Base-by-base conservation (phyloP, 1,140 invertebrate species). In the Papilio xuthus region DNA sequence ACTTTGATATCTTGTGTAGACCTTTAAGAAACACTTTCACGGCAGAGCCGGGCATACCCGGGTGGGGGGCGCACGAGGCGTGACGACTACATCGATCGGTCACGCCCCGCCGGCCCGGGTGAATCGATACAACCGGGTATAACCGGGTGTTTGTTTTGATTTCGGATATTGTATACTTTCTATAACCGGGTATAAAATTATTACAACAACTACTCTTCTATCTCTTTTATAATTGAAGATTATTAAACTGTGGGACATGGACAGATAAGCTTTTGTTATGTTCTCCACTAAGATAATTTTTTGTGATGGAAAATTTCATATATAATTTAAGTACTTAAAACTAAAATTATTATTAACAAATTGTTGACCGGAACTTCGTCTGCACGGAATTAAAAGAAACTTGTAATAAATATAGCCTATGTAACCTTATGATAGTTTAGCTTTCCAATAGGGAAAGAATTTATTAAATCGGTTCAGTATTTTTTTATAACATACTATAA, bases 51-150 rank as follows among this genome's bases (percentile, higher is more conserved):
- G 44, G 44, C 67, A 73, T 79, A 67, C 81, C 83, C 81, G 81
- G 83, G 71, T 79, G 78, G 75, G 81, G 79, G 72, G 83, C 9
- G 75, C 84, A 79, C 69, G 80, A 80, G 82, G 82, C 83, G 83
- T 85, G 82, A 85, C 80, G 73, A 75, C 71, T 73, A 42, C 81
- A 84, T 85, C 83, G 83, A 85, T 80, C 81, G 78, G 83, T 80
- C 81, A 82, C 84, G 84, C 83, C 81, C 79, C 72, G 80, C 79
- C 81, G 78, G 75, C 78, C 79, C 78, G 78, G 73, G 73, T 75
- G 71, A 72, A 72, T 72, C 72, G 72, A 75, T 75, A 75, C 72
- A 32, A 75, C 72, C 72, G 72, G 47, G 72, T 56, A 56, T 56
- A 37, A 75, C 72, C 72, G 72, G 72, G 42, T 47, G 70, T 69